These are phyloP conservation scores for Argyresthia goedartella DNA, from an alignment of 2,888 invertebrate genomes.

Conservation along the genomic window DNA sequence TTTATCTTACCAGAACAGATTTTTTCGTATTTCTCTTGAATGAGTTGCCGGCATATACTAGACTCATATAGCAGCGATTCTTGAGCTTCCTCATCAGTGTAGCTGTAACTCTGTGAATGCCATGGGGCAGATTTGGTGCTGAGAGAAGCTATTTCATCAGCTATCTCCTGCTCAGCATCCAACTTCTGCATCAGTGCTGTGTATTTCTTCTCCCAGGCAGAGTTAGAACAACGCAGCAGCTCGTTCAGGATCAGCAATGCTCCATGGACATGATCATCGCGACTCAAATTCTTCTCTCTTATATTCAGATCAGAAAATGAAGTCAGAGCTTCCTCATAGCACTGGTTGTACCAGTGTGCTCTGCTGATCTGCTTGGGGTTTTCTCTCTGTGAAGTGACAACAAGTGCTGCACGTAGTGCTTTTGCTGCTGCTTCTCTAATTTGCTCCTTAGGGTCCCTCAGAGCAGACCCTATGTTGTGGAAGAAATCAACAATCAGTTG, in stretches of 20 bases:
- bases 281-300: constrained; percentile 75
- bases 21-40: constrained; percentile 86
- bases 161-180: constrained; percentile 52
- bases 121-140: constrained; percentile 58
- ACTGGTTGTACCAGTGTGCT: constrained; percentile 92
- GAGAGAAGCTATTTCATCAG: constrained; percentile 65
- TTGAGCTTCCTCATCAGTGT: constrained; percentile 39
- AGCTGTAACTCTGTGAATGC: constrained; percentile 33
- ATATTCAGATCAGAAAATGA: constrained; percentile 76
- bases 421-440: constrained; percentile 94
- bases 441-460: constrained; percentile 90
- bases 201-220: constrained; percentile 87
- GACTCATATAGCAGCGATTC: constrained; percentile 77
- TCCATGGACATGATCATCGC: constrained; percentile 94
- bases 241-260: constrained; percentile 94
- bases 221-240: constrained; percentile 89
- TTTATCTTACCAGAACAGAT: constrained; percentile 72
- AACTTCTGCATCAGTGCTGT: constrained; percentile 77
- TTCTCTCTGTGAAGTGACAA: constrained; percentile 95
- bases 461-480: constrained; percentile 90
- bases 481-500: constrained; percentile 83
- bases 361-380: constrained; percentile 89
- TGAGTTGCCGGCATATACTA: constrained; percentile 84
- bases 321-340: constrained; percentile 88
- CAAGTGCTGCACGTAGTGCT: constrained; percentile 92